These are phyloP conservation scores for Buceros bicornis DNA, from an alignment of 2,797 vertebrate genomes.

Conservation along the genomic window DNA sequence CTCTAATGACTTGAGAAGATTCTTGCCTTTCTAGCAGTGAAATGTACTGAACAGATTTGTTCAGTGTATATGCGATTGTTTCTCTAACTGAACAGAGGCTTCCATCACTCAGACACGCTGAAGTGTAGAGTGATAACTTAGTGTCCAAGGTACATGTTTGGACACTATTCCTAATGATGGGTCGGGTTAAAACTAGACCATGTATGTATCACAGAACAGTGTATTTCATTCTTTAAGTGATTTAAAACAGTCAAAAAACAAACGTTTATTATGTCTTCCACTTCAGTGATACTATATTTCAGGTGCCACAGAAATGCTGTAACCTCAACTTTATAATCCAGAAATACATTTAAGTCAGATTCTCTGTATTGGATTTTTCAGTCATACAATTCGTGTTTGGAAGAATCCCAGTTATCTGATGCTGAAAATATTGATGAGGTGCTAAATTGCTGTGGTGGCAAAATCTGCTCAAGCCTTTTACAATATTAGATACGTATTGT, in stretches of 20 bases:
- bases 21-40: not conserved
- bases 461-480: constrained; percentile 36
- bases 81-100: not conserved
- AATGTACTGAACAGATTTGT: not conserved
- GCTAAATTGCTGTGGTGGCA: constrained; percentile 8
- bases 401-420: constrained; percentile 35
- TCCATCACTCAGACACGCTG: not conserved
- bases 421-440: constrained; percentile 45
- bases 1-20: not conserved
- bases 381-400: not conserved
- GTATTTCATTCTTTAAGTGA: not conserved
- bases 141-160: not conserved
- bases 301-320: not conserved
- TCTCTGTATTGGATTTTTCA: not conserved
- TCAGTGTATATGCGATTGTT: not conserved
- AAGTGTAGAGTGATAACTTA: not conserved
- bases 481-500: not conserved
- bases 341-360: not conserved
- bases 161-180: not conserved
- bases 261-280: not conserved
- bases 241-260: not conserved
- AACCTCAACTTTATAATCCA: not conserved
- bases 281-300: not conserved
- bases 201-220: not conserved
- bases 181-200: not conserved